These are phyloP conservation scores for Crocuta crocuta DNA, from an alignment of 2,113 vertebrate genomes.

Conservation along the genomic window DNA sequence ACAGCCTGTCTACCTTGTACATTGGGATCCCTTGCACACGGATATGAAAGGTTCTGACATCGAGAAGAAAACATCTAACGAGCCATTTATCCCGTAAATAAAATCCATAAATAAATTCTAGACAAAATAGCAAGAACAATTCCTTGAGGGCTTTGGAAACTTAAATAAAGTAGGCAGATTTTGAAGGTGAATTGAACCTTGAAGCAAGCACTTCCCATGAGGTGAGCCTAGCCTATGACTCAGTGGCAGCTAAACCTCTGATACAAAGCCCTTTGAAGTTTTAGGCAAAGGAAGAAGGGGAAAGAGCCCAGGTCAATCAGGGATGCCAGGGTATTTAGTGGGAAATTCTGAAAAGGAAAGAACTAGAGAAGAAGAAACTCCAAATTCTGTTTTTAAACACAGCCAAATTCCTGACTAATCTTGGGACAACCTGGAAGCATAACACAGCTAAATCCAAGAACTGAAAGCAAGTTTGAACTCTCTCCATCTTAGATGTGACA, in stretches of 20 bases:
- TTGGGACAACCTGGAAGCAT: background rate
- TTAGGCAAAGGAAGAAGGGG: background rate
- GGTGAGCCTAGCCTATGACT: background rate
- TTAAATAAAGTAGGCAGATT: background rate
- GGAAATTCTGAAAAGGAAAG: constrained; percentile 1
- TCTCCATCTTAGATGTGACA: background rate
- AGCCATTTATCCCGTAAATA: background rate
- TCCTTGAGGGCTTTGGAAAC: background rate
- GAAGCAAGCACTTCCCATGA: background rate
- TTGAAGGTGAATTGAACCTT: background rate
- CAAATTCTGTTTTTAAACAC: background rate
- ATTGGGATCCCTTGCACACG: background rate
- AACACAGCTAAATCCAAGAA: background rate
- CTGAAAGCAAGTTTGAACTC: background rate
- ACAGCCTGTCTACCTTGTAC: background rate
- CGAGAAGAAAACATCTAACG: background rate
- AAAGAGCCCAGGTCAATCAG: background rate
- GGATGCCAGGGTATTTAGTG: background rate
- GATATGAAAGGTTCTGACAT: background rate
- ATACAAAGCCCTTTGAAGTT: background rate
- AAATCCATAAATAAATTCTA: background rate
- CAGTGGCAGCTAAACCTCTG: background rate
- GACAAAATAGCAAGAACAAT: background rate
- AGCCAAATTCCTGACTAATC: background rate
- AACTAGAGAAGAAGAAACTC: background rate